Evolutionary conservation across 2,797 vertebrate genomes (phyloP), one percentile per base, ranked within the genome.

Genomic region (Cheirogaleus major): DNA sequence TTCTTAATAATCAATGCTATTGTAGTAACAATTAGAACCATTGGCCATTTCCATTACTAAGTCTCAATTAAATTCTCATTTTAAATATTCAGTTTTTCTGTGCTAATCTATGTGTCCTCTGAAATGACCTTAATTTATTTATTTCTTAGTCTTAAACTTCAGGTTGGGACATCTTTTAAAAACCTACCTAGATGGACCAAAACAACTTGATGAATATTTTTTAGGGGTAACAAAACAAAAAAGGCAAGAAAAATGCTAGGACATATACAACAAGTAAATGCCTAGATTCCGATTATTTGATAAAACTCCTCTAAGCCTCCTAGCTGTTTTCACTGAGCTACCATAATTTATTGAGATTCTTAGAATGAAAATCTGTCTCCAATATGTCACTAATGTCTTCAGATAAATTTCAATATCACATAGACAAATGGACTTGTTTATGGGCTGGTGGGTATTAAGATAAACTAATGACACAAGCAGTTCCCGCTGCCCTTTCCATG

Each of bases 81-180:
- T 96, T 83, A 85, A 72, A 96, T 91, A 95, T 80, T 93, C 30
- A 48, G 23, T 59, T 92, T 95, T 81, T 95, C 43, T 85, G 17
- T 86, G 45, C 22, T 90, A 59, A 84, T 50, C 25, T 83, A 38
- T 22, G 50, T 67, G 41, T 84, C 61, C 89, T 97, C 61, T 92
- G 30, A 95, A 96, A 83, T 89, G 82, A 84, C 20, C 11, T 91
- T 89, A 91, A 91, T 67, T 92, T 78, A 57, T 95, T 88, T 88
- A 27, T 79, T 87, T 45, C 35, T 80, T 82, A n/a, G 30, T 80
- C 9, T 81, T 91, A 92, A 76, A 25, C 8, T 90, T 93, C 50
- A 63, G 14, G 32, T 69, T 75, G 7, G 20, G 10, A 67, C 25
- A 61, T 78, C 80, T 78, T 57, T 93, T 30, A 8, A 73, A 89